phyloP scores from a whole-genome alignment of 2,888 invertebrate genomes.

The Spodoptera exigua region DNA sequence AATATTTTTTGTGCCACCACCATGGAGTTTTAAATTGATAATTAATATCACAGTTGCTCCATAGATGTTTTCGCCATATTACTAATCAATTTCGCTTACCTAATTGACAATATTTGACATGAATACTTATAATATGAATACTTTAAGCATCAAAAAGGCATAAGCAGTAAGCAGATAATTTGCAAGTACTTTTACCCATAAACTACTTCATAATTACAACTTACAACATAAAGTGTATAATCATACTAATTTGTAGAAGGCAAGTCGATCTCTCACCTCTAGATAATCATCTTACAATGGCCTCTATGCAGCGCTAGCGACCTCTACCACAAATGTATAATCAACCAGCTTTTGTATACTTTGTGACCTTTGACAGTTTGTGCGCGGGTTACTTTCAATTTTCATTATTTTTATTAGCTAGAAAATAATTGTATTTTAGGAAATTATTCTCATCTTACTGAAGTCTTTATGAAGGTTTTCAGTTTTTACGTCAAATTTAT shows the following conservation, averaged over 20 bases:
- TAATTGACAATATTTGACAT: slow-evolving; percentile 1
- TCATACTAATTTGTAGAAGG: slow-evolving; percentile 31
- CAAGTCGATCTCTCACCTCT: slow-evolving; percentile 41
- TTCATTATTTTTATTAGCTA: slow-evolving; percentile 8
- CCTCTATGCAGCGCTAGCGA: slow-evolving; percentile 17
- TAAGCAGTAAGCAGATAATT: slow-evolving; percentile 4
- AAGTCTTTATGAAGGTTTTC: too few relatives aligned
- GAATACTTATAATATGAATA: too few relatives aligned
- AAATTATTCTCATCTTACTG: neutral
- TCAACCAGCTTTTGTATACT: slow-evolving; percentile 27
- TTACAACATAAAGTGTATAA: slow-evolving; percentile 27
- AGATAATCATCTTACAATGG: slow-evolving; percentile 35
- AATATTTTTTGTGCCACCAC: too few relatives aligned
- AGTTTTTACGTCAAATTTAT: too few relatives aligned
- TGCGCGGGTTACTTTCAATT: slow-evolving; percentile 35
- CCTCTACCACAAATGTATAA: slow-evolving; percentile 31
- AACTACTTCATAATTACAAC: slow-evolving; percentile 14
- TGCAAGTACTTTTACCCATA: slow-evolving; percentile 11
- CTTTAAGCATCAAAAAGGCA: too few relatives aligned
- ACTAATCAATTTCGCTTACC: too few relatives aligned
- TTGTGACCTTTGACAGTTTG: slow-evolving; percentile 25
- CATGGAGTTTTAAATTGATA: too few relatives aligned
- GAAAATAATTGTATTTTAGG: neutral
- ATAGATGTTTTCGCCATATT: too few relatives aligned
- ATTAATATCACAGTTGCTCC: too few relatives aligned